Evolutionary conservation across 2,888 invertebrate species (phyloP).

Genomic region (Synergus gifuensis): DNA sequence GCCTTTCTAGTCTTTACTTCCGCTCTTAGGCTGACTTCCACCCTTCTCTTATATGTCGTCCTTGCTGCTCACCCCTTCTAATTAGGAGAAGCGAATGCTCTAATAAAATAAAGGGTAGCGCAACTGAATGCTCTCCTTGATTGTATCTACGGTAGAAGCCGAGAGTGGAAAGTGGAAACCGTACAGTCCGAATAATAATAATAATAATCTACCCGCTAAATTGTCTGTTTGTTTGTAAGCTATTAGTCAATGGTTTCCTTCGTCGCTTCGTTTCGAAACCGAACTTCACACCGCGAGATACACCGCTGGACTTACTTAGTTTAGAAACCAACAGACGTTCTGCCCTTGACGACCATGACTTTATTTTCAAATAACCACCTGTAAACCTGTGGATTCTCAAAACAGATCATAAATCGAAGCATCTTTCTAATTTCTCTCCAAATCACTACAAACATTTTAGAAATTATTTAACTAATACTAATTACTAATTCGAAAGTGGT

Average conservation of each 20-base stretch:
- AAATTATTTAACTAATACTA: too few relatives aligned
- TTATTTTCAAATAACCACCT: background rate
- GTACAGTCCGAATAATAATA: conserved; percentile 46
- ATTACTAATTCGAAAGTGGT: background rate
- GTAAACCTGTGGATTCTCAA: background rate
- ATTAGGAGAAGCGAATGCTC: conserved; percentile 49
- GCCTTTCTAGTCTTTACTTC: conserved; percentile 41
- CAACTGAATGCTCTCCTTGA: conserved; percentile 51
- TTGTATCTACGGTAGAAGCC: conserved; percentile 15
- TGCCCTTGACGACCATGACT: background rate
- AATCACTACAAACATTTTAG: too few relatives aligned
- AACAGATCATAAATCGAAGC: background rate
- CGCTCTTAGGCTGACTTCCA: conserved; percentile 38
- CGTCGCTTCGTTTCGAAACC: conserved; percentile 47
- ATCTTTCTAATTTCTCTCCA: too few relatives aligned
- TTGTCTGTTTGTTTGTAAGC: conserved; percentile 63
- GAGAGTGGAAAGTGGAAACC: conserved; percentile 10
- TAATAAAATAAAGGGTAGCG: conserved; percentile 58
- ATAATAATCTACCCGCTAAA: conserved; percentile 60
- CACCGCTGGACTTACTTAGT: conserved; percentile 34
- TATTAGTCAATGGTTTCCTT: conserved; percentile 61
- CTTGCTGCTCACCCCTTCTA: conserved; percentile 45
- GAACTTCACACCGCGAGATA: conserved; percentile 2
- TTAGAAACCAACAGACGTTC: background rate
- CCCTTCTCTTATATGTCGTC: conserved; percentile 42